These are phyloP conservation scores for Sylvicapra grimmia DNA, from an alignment of 2,113 vertebrate genomes.

Conservation along the genomic window DNA sequence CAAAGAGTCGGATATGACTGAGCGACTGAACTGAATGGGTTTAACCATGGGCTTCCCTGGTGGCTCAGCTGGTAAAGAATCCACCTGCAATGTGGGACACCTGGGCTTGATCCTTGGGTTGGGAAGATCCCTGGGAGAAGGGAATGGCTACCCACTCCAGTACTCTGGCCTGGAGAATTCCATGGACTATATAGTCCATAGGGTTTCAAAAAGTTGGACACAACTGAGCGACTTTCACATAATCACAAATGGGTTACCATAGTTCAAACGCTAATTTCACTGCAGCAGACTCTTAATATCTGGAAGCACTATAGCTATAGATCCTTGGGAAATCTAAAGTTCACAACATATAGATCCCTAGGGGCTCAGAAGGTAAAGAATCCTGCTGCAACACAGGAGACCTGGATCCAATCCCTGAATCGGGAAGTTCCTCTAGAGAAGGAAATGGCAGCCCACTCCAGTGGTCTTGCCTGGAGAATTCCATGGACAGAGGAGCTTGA, in stretches of 20 bases:
- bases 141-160: neutral
- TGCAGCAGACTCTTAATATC: neutral
- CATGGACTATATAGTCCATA: neutral
- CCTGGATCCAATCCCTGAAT: neutral
- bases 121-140: neutral
- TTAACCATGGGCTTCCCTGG: neutral
- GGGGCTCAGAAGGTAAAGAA: neutral
- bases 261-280: neutral
- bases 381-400: neutral
- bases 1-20: no score
- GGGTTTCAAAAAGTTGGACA: neutral
- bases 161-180: neutral
- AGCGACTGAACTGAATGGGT: neutral
- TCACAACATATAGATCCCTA: neutral
- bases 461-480: neutral
- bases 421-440: neutral
- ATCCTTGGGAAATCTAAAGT: neutral
- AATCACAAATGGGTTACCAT: neutral
- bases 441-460: neutral
- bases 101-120: neutral
- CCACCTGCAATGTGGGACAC: neutral
- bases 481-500: neutral
- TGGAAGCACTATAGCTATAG: rapidly evolving
- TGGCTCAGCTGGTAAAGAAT: neutral
- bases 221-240: neutral